A percentile compares a stretch with the other conserved stretches of the same genome.
Conservation (phyloP, 2,888 invertebrate species). For the Epirrhoe tristata region DNA sequence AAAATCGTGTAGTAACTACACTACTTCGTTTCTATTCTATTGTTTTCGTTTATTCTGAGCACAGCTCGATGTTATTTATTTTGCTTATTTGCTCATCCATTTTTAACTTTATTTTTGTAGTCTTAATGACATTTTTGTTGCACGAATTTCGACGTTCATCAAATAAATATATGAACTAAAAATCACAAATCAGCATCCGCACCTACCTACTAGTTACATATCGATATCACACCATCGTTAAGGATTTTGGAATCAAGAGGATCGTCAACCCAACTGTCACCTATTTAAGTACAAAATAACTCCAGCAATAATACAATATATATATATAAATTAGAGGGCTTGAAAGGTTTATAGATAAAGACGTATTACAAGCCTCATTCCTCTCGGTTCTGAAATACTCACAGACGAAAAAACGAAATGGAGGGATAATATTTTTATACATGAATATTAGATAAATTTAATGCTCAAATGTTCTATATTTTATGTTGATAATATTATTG, state of each 20-base stretch:
- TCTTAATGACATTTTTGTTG: constrained; percentile 62
- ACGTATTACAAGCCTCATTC: constrained; percentile 30
- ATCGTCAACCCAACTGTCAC: constrained; percentile 15
- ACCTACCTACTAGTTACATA: constrained; percentile 70
- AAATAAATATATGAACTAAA: constrained; percentile 49
- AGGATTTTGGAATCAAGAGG: constrained; percentile 52
- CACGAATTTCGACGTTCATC: constrained; percentile 53
- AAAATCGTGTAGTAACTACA: constrained; percentile 82
- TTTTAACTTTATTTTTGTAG: constrained; percentile 68
- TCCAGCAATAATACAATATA: neutral
- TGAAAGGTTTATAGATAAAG: constrained; percentile 39
- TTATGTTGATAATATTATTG: constrained; percentile 81
- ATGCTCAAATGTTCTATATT: constrained; percentile 82
- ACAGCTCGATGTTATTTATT: constrained; percentile 70
- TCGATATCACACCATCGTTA: constrained; percentile 53
- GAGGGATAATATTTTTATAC: constrained; percentile 80
- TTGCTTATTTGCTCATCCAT: constrained; percentile 74
- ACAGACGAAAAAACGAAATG: constrained; percentile 61
- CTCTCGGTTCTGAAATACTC: constrained; percentile 57
- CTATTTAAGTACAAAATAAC: neutral
- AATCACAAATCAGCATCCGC: constrained; percentile 64
- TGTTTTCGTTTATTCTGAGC: constrained; percentile 69
- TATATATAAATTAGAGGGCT: constrained; percentile 20
- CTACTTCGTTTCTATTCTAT: constrained; percentile 76
- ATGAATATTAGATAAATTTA: constrained; percentile 68